A percentile compares a stretch with the other conserved stretches of the same genome.
phyloP scores from a whole-genome alignment of 2,888 invertebrate species.

The Geophilus truncorum region DNA sequence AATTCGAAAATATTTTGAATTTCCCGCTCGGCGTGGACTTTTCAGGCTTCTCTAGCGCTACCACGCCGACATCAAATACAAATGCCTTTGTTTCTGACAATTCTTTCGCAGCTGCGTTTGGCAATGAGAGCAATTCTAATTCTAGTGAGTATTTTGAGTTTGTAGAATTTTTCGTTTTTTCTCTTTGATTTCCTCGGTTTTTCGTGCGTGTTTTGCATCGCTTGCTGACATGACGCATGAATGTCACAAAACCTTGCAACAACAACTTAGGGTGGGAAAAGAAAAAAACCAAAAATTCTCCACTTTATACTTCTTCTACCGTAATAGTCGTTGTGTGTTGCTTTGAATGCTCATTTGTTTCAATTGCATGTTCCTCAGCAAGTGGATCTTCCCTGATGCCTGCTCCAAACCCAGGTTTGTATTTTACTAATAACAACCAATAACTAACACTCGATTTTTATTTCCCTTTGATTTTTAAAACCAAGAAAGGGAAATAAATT shows the following conservation, averaged over 20 bases:
- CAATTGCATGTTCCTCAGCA: slow-evolving; percentile 28
- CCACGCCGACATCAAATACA: slow-evolving; percentile 36
- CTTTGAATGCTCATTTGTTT: slow-evolving; percentile 23
- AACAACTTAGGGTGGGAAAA: no score
- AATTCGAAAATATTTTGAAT: not conserved
- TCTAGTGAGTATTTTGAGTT: slow-evolving; percentile 41
- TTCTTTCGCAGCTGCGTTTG: slow-evolving; percentile 82
- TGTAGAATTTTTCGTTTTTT: slow-evolving; percentile 1
- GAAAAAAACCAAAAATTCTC: not conserved
- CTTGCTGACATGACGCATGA: not conserved
- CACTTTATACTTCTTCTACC: not conserved
- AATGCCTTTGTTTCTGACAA: slow-evolving; percentile 64
- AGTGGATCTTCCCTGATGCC: slow-evolving; percentile 25
- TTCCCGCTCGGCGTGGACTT: not conserved
- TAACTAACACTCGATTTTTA: not conserved
- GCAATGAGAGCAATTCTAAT: slow-evolving; percentile 54
- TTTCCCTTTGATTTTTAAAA: not conserved
- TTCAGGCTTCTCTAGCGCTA: slow-evolving; percentile 31
- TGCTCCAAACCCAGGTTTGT: slow-evolving; percentile 27
- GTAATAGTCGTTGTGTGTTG: not conserved
- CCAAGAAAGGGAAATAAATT: not conserved
- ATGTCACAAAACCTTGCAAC: not conserved
- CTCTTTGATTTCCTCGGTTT: not conserved
- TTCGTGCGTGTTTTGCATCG: not conserved
- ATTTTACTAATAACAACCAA: not conserved